Base-by-base conservation (phyloP, 2,888 invertebrate species). In the Melieria omissa region DNA sequence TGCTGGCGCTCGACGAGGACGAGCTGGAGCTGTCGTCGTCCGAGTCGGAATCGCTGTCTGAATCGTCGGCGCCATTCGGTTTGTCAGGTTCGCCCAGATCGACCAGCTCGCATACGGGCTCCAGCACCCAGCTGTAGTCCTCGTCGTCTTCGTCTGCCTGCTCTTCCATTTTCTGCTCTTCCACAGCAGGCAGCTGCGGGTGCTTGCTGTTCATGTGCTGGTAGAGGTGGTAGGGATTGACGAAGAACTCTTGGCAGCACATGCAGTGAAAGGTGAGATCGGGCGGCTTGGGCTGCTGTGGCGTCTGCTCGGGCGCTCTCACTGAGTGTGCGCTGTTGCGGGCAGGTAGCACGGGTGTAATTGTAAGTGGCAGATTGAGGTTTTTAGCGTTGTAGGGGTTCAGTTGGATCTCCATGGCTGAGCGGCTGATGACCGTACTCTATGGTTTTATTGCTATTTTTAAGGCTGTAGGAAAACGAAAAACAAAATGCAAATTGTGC, bases 201-300 rank as follows among this genome's bases (percentile, higher is more conserved):
- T 87, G 87, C 65, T 80, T 80, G 29, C 77, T 80, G 73, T 83
- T 85, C 82, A 87, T 85, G 74, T 87, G 87, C 65, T 85, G 84
- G 65, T 85, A 86, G 47, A 87, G 74, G 7, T 81, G 76, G 72
- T 83, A 78, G 0, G 87, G 87, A 77, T 85, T 83, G 46, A 85
- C 82, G 68, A 86, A 87, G 62, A 80, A 84, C 66, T 84, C 84
- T 4, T 82, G 76, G 71, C 87, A 87, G 74, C 85, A 85, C 81
- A 86, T 87, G 72, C 86, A 87, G 64, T 86, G 86, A 74, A 87
- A 87, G 61, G 87, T 87, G 41, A 87, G 75, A 57, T 87, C 86
- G 9, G 86, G 86, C n/a, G 82, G 81, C 72, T 77, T 78, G 7
- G 81, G 75, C 14, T 29, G 10, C 44, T 29, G 55, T 12, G 60